Percentiles rank a stretch among this genome's conserved stretches.
These are phyloP conservation scores for Liposcelis brunnea DNA, from an alignment of 2,888 invertebrate genomes.

Conservation along the genomic window DNA sequence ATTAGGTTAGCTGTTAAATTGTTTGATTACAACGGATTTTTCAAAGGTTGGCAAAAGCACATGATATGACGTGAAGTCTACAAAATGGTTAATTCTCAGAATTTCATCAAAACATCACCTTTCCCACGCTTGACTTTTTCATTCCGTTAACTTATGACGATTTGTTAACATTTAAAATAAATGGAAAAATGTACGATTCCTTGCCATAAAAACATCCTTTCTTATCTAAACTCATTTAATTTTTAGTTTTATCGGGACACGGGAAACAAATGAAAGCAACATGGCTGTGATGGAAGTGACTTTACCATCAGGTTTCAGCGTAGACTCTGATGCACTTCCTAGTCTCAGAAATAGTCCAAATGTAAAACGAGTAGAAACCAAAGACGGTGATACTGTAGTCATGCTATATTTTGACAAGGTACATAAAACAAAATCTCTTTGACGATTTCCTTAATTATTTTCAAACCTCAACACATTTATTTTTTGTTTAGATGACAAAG, in stretches of 20 bases:
- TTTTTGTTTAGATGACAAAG: slow-evolving; percentile 28
- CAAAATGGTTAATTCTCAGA: no score
- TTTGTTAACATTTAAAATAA: slow-evolving; percentile 3
- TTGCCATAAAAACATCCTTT: slow-evolving; percentile 1
- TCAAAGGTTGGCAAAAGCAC: no score
- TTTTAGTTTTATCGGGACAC: slow-evolving; percentile 41
- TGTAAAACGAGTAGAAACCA: slow-evolving; percentile 49
- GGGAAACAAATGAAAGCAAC: slow-evolving; percentile 56
- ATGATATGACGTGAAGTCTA: no score
- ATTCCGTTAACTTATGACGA: neutral
- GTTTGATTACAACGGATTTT: no score
- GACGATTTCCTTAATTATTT: slow-evolving; percentile 3
- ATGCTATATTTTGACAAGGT: slow-evolving; percentile 58
- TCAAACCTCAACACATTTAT: slow-evolving; percentile 1
- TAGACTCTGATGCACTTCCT: slow-evolving; percentile 56
- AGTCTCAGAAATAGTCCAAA: slow-evolving; percentile 37
- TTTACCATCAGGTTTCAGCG: slow-evolving; percentile 79
- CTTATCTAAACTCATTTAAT: slow-evolving; percentile 12
- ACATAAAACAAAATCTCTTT: slow-evolving; percentile 17
- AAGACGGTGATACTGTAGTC: slow-evolving; percentile 44
- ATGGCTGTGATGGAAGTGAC: slow-evolving; percentile 82
- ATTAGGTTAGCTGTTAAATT: no score
- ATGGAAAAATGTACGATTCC: slow-evolving; percentile 6
- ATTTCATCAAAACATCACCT: no score
- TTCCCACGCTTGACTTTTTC: no score